Evolutionary conservation across 2,797 vertebrate genomes (phyloP), one percentile per base, ranked within the genome.

Genomic region (Sciurus vulgaris): DNA sequence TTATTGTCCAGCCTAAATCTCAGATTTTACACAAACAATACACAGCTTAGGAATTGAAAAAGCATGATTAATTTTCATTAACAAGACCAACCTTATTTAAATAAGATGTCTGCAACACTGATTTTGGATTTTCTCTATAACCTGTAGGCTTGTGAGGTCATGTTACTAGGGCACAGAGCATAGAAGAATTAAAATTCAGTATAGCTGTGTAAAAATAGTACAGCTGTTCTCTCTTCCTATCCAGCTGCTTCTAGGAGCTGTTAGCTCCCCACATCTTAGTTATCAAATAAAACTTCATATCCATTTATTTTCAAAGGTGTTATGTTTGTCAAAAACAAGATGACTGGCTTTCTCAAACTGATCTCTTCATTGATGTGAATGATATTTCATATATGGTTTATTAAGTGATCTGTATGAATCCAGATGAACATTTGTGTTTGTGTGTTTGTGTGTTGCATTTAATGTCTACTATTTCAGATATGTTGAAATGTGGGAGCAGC

Each of bases 41-140:
- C 76, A 76, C 20, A 85, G 61, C 3, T 76, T 77, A 94, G 63
- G 24, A 49, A 44, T 56, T 49, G 11, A 49, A 86, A 26, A 94
- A 67, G 47, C 33, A 51, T 33, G 38, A n/a, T 72, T 65, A 44
- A 67, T 89, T 89, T 81, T 59, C 33, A 82, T 65, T 86, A 82
- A 77, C 13, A 22, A 89, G 10, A 72, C 1, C 5, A 65, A 88
- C 47, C 8, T 92, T 28, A 78, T 83, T 95, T 86, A 94, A 81
- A 49, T 2, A 79, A 65, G 33, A 47, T 91, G 82, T 61, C 73
- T 49, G 4, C 26, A 24, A 47, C 20, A 28, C 85, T 51, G 7
- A 82, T 82, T 82, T 92, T 22, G 92, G 63, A 89, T 92, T 83
- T 82, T 86, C 28, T 84, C 67, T 89, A 35, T 94, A 35, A 82